A percentile compares a stretch with the other conserved stretches of the same genome.
These are phyloP conservation scores for Trachelus stipa DNA, from an alignment of 2,888 invertebrate species.

Conservation along the genomic window DNA sequence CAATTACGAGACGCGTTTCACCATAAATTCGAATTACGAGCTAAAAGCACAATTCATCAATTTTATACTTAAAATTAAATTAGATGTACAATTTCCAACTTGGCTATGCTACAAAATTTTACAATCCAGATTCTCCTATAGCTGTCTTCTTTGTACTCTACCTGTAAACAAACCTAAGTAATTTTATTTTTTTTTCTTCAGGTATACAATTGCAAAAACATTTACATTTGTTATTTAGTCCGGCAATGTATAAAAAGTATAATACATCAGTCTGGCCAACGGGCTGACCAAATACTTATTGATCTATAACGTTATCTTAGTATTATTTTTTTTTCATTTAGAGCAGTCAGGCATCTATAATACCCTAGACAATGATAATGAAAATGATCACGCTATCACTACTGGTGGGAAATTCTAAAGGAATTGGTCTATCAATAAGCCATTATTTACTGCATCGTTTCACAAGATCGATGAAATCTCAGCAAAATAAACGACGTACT, in stretches of 20 bases:
- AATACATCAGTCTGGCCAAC: constrained; percentile 64
- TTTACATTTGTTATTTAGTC: constrained; percentile 54
- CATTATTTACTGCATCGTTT: not conserved
- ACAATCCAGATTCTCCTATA: constrained; percentile 46
- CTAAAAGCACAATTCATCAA: constrained; percentile 23
- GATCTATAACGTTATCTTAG: constrained; percentile 12
- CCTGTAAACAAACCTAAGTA: constrained; percentile 38
- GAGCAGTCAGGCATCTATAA: constrained; percentile 27
- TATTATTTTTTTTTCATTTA: constrained; percentile 22
- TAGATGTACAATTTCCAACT: constrained; percentile 46
- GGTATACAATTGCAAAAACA: constrained; percentile 55
- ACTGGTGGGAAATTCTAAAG: not conserved
- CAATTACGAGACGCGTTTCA: constrained; percentile 32
- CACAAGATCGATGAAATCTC: not conserved
- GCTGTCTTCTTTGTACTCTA: constrained; percentile 54
- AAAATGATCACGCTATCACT: constrained; percentile 11
- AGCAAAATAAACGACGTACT: not conserved
- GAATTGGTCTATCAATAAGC: not conserved
- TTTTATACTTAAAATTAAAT: constrained; percentile 38
- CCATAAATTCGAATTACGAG: constrained; percentile 34
- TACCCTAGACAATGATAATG: constrained; percentile 24
- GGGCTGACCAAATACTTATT: constrained; percentile 45
- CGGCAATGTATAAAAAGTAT: constrained; percentile 62
- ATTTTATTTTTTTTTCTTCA: constrained; percentile 40
- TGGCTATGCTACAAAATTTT: constrained; percentile 55